phyloP scores from a whole-genome alignment of 1,140 invertebrate genomes.

The Teleogryllus occipitalis region DNA sequence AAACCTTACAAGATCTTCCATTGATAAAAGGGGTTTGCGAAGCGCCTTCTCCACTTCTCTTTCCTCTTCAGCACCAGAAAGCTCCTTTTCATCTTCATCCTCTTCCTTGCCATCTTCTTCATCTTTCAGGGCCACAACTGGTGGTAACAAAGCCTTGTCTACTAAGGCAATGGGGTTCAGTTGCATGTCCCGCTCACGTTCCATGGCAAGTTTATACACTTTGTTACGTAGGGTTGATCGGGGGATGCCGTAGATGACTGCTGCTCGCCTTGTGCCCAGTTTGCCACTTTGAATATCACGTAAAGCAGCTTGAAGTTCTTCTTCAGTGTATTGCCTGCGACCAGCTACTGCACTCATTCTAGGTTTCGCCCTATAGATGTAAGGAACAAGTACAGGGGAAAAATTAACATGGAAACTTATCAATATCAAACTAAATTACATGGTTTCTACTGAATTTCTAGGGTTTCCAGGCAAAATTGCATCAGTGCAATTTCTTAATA shows the following conservation, averaged over 20 bases:
- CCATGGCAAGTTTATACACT: constrained; percentile 74
- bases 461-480: too few species aligned
- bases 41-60: constrained; percentile 52
- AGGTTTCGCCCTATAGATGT: constrained; percentile 46
- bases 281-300: constrained; percentile 87
- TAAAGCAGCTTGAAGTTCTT: constrained; percentile 81
- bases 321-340: constrained; percentile 77
- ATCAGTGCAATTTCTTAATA: too few species aligned
- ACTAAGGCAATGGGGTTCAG: constrained; percentile 29
- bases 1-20: constrained; percentile 52
- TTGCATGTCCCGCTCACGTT: constrained; percentile 48
- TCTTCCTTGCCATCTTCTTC: constrained; percentile 49
- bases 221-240: constrained; percentile 91
- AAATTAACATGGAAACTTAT: not conserved
- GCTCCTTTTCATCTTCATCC: constrained; percentile 48
- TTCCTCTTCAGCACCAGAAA: constrained; percentile 55
- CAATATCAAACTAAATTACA: not conserved
- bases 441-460: too few species aligned
- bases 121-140: constrained; percentile 32
- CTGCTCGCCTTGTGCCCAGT: constrained; percentile 81
- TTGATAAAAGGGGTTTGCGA: constrained; percentile 45
- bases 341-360: constrained; percentile 48
- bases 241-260: constrained; percentile 91
- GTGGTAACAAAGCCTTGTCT: constrained; percentile 8
- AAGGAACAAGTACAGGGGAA: not conserved